Base-by-base conservation (phyloP, 1,140 invertebrate genomes). In the Magallana gigas region DNA sequence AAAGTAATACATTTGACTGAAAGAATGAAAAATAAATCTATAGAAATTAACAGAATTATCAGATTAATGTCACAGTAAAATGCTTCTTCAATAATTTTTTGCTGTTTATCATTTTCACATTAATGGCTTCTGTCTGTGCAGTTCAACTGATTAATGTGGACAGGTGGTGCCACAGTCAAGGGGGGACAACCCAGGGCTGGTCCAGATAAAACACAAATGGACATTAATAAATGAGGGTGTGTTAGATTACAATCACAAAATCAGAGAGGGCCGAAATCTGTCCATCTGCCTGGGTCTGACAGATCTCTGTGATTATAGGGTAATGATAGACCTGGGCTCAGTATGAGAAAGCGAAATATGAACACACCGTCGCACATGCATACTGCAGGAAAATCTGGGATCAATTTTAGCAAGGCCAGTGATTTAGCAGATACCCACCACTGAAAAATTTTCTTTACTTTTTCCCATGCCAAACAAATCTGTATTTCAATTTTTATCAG, bases 141-240 rank as follows among this genome's bases (percentile, higher is more conserved):
- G 64, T 29, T 23, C 64, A 23, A 71, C 64, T 71, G 64, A 71
- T 71, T 7, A 71, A 71, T 71, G 64, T 71, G 64, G 64, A 71
- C 64, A 71, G 64, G 64, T 71, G 64, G 64, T 11, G 18, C 16
- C 18, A 23, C 9, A 71, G 29, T 71, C 7, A 4, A 71, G 64
- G 64, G 64, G 7, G 64, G 64, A 29, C 64, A 18, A 23, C 29
- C 64, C 9, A 71, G 29, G 29, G 12, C 18, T 23, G 62, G 6
- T 71, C 23, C 64, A 71, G 23, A 71, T 71, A 71, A 71, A 71
- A 71, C 23, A 71, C 64, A 71, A 71, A 71, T 71, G 64, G 64
- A 71, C 64, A 71, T 71, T 71, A 29, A 71, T 12, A 71, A 71
- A 71, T 71, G 64, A 71, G 23, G 64, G 18, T 18, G 16, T 71